A percentile compares a stretch with the other conserved stretches of the same genome.
These are phyloP conservation scores for Chloebia gouldiae DNA, from an alignment of 2,113 vertebrate species.

Conservation along the genomic window DNA sequence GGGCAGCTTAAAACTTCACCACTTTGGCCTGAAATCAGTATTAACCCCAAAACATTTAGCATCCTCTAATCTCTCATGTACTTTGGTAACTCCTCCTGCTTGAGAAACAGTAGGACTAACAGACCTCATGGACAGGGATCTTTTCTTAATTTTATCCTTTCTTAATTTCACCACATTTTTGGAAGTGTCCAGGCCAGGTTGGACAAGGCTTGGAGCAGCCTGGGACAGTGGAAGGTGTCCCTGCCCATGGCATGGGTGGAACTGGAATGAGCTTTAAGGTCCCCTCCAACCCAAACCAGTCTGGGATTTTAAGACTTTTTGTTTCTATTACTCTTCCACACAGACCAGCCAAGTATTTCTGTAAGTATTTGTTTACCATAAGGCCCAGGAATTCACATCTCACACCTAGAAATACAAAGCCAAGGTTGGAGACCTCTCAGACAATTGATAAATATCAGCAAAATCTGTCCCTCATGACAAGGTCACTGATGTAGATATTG, in stretches of 20 bases:
- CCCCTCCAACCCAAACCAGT: neutral
- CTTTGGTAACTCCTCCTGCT: neutral
- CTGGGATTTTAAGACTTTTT: neutral
- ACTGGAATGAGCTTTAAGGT: neutral
- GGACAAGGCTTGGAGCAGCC: rapidly evolving
- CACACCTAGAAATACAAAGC: neutral
- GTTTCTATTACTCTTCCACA: neutral
- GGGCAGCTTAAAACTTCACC: neutral
- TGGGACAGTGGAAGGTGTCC: neutral
- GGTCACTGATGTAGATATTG: neutral
- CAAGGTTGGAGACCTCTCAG: neutral
- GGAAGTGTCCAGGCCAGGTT: neutral
- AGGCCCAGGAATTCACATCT: neutral
- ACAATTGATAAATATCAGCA: neutral
- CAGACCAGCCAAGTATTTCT: neutral
- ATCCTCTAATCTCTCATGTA: neutral
- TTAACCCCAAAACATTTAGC: neutral
- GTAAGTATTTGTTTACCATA: neutral
- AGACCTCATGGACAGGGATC: neutral
- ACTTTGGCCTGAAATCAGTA: neutral
- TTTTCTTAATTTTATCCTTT: neutral
- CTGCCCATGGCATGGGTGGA: neutral
- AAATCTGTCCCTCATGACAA: rapidly evolving
- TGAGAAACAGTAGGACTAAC: neutral
- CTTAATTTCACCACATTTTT: neutral